Percentiles rank a stretch among this genome's conserved stretches.
Conservation (phyloP, 2,797 vertebrate genomes). For the Adrianichthys oophorus region DNA sequence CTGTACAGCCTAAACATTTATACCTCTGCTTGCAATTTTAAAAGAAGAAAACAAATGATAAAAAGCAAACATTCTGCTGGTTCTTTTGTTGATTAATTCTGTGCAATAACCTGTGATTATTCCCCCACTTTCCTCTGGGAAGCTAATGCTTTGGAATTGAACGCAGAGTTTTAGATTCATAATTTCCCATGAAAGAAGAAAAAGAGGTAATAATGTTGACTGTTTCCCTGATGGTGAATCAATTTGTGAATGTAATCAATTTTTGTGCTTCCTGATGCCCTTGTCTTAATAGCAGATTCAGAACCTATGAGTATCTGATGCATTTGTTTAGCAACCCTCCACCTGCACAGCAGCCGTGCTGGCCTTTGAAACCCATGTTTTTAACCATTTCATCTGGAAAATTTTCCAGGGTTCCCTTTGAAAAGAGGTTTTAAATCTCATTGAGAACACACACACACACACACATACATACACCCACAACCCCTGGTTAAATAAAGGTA, state of each 20-base stretch:
- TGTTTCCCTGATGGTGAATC: conserved; percentile 34
- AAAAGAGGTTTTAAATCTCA: too few species aligned
- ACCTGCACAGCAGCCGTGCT: conserved; percentile 7
- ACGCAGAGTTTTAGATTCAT: conserved; percentile 62
- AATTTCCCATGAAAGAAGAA: conserved; percentile 45
- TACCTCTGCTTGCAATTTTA: too few species aligned
- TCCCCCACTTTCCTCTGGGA: conserved; percentile 46
- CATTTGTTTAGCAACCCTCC: conserved; percentile 19
- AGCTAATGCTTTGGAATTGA: conserved; percentile 35
- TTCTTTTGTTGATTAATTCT: conserved; percentile 54
- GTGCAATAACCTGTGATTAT: conserved; percentile 66
- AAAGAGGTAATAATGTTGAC: conserved; percentile 55
- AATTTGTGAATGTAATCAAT: conserved; percentile 38
- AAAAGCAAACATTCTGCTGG: conserved; percentile 51
- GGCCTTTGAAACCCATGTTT: conserved; percentile 33
- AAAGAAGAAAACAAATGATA: too few species aligned
- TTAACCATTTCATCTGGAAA: conserved; percentile 23
- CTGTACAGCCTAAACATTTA: not conserved
- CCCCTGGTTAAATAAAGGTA: too few species aligned
- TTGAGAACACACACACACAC: too few species aligned
- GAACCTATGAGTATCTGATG: conserved; percentile 21
- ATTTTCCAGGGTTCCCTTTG: not conserved
- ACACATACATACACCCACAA: too few species aligned
- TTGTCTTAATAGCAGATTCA: conserved; percentile 12
- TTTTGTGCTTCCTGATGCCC: conserved; percentile 38